These are phyloP conservation scores for Pseudococcus longispinus DNA, from an alignment of 2,888 invertebrate genomes.

Conservation along the genomic window DNA sequence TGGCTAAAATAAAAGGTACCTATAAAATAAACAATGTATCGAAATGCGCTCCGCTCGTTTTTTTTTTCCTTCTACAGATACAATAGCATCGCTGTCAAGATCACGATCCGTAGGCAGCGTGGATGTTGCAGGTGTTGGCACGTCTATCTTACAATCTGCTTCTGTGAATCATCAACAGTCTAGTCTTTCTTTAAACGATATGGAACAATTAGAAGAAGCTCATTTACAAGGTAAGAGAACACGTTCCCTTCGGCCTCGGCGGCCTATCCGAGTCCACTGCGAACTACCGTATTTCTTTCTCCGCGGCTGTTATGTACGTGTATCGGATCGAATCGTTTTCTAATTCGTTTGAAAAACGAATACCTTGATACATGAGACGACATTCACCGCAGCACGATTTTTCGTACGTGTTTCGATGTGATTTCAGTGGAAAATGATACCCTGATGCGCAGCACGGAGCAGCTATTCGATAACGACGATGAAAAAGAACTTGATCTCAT, in stretches of 20 bases:
- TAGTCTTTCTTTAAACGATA: constrained; percentile 76
- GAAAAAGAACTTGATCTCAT: constrained; percentile 55
- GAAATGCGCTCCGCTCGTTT: background rate
- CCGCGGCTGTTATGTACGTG: background rate
- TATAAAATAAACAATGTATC: constrained; percentile 33
- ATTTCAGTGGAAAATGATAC: constrained; percentile 54
- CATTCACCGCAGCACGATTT: background rate
- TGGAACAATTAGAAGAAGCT: constrained; percentile 69
- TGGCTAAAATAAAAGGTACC: background rate
- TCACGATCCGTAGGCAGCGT: constrained; percentile 82
- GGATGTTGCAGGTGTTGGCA: constrained; percentile 63
- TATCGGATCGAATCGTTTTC: background rate
- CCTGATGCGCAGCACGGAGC: constrained; percentile 21
- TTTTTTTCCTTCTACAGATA: constrained; percentile 34
- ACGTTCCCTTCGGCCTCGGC: background rate
- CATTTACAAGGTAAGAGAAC: constrained; percentile 50
- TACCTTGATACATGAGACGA: background rate
- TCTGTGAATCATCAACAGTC: constrained; percentile 73
- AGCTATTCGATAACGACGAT: constrained; percentile 47
- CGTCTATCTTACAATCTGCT: constrained; percentile 65
- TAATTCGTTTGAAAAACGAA: background rate
- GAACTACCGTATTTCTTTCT: background rate
- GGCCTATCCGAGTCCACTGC: background rate
- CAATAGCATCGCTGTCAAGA: constrained; percentile 66
- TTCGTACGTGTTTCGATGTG: background rate